These are phyloP conservation scores for Sebastes flavidus DNA, from an alignment of 2,797 vertebrate genomes.

Conservation along the genomic window DNA sequence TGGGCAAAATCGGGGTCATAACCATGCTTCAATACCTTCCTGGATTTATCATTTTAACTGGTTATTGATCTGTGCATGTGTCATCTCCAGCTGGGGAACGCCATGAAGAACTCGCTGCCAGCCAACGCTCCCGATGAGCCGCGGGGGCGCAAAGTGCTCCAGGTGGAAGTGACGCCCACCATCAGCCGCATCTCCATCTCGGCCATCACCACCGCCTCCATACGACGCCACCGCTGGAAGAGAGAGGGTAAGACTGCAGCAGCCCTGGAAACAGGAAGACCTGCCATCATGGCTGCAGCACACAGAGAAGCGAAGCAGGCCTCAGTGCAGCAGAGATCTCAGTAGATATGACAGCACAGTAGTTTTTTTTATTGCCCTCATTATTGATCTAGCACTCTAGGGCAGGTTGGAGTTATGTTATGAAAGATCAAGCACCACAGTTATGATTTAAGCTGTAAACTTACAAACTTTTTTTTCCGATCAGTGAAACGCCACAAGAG, in stretches of 20 bases:
- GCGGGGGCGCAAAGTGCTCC: constrained; percentile 92
- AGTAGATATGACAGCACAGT: constrained; percentile 3
- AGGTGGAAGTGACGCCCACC: constrained; percentile 96
- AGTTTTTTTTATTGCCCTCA: background rate
- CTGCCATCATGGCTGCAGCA: background rate
- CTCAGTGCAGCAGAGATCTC: background rate
- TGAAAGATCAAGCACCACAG: background rate
- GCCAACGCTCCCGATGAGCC: constrained; percentile 90
- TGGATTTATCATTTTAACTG: background rate
- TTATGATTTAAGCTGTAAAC: constrained; percentile 19
- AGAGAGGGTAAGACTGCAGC: constrained; percentile 89
- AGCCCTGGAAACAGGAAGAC: background rate
- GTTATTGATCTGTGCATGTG: background rate
- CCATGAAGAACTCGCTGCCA: constrained; percentile 96
- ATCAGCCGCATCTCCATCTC: constrained; percentile 95
- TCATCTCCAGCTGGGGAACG: constrained; percentile 90
- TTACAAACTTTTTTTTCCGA: constrained; percentile 29
- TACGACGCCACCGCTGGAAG: constrained; percentile 97
- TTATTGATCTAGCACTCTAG: background rate
- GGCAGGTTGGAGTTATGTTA: background rate
- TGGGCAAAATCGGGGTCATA: background rate
- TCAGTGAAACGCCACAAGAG: constrained; percentile 47
- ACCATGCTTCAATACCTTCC: background rate
- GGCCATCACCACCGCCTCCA: constrained; percentile 96
- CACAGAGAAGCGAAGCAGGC: background rate